Conservation (phyloP, 2,797 vertebrate species). For the Chaetodon trifasciatus region DNA sequence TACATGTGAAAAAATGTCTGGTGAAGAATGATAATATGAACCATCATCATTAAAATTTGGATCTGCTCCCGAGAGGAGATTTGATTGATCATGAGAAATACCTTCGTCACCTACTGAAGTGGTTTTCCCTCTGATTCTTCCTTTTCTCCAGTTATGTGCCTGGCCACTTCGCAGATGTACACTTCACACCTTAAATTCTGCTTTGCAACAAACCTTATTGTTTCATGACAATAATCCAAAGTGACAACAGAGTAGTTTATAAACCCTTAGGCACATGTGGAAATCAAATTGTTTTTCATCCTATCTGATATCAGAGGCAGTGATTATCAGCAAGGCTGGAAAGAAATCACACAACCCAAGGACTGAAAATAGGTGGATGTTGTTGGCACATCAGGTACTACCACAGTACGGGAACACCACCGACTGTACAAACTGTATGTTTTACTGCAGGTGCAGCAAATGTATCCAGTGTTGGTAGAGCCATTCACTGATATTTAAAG, state of each 20-base stretch:
- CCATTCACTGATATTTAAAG: conserved; percentile 30
- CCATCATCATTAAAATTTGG: neutral
- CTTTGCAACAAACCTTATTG: neutral
- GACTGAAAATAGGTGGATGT: neutral
- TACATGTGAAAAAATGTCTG: neutral
- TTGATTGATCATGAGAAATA: neutral
- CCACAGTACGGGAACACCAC: neutral
- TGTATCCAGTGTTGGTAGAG: neutral
- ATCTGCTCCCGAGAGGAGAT: neutral
- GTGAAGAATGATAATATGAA: neutral
- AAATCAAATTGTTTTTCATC: conserved; percentile 10
- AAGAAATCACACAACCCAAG: conserved; percentile 11
- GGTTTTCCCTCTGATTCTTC: neutral
- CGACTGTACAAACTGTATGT: neutral
- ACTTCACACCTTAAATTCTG: conserved; percentile 3
- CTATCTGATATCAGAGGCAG: conserved; percentile 10
- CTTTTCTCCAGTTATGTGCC: neutral
- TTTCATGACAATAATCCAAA: conserved; percentile 22
- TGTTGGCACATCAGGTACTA: conserved; percentile 4
- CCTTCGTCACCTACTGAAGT: neutral
- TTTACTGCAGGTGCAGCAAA: conserved; percentile 17
- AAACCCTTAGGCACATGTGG: conserved; percentile 6
- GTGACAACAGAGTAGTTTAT: conserved; percentile 4
- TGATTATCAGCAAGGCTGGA: conserved; percentile 19
- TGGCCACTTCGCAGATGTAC: neutral